These are phyloP conservation scores for Pristionchus entomophagus DNA, from an alignment of 2,888 invertebrate genomes.

Conservation along the genomic window DNA sequence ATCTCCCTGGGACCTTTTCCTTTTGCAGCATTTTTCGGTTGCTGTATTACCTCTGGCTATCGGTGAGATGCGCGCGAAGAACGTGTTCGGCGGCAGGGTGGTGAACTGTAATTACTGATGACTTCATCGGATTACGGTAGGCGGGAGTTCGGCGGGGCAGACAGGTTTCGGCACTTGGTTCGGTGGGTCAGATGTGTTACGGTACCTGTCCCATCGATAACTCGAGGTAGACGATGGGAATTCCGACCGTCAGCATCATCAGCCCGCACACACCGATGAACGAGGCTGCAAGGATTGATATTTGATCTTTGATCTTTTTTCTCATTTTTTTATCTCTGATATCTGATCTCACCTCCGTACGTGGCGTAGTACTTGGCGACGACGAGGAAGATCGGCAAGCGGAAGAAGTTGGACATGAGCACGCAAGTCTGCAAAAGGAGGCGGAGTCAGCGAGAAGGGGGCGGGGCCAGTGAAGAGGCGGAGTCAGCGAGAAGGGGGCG, in stretches of 20 bases:
- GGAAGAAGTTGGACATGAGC: constrained; percentile 39
- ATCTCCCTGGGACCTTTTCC: constrained; percentile 53
- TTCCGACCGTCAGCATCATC: not conserved
- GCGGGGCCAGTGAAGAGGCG: not conserved
- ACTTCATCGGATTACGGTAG: not conserved
- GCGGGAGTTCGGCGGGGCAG: not conserved
- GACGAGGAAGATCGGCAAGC: constrained; percentile 27
- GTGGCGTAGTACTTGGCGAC: not conserved
- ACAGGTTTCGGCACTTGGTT: not conserved
- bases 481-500: not conserved
- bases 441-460: not conserved
- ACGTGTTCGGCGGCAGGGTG: constrained; percentile 24
- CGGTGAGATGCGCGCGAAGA: constrained; percentile 8
- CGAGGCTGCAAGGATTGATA: not conserved
- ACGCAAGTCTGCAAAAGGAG: not conserved
- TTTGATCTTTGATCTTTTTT: not conserved
- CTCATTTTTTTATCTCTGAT: not conserved
- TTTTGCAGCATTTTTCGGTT: not conserved
- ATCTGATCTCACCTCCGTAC: constrained; percentile 5
- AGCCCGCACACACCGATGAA: not conserved
- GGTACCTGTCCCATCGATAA: constrained; percentile 29
- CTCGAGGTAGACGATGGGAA: constrained; percentile 17
- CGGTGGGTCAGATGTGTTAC: not conserved
- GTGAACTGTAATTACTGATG: constrained; percentile 21
- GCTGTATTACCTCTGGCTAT: not conserved